A percentile compares a stretch with the other conserved stretches of the same genome.
Conservation (phyloP, 35 echinoderm and acorn worm genomes). For the Lytechinus pictus region DNA sequence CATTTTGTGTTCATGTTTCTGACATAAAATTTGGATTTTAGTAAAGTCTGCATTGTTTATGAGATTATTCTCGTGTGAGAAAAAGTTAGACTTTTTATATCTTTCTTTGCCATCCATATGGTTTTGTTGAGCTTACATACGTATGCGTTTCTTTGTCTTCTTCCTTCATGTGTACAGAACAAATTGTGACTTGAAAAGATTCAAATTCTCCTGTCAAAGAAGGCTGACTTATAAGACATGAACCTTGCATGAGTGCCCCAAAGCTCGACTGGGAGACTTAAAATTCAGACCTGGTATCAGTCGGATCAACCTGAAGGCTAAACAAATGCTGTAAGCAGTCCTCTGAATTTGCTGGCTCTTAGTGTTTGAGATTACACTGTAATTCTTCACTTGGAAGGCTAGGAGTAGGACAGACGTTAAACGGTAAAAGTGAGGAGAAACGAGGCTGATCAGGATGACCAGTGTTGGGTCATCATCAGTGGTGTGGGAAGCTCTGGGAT, state of each 20-base stretch:
- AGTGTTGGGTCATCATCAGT: background rate
- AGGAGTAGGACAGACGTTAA: background rate
- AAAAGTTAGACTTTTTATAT: too few species aligned
- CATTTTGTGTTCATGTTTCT: too few species aligned
- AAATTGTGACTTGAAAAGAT: background rate
- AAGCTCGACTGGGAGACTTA: background rate
- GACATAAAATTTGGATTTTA: too few species aligned
- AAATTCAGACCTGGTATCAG: background rate
- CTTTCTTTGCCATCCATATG: too few species aligned
- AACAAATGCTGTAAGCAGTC: too few species aligned
- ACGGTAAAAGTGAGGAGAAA: background rate
- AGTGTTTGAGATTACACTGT: background rate
- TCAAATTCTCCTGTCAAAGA: background rate
- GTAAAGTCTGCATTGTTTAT: too few species aligned
- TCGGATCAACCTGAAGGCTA: background rate
- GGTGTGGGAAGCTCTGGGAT: constrained; percentile 28
- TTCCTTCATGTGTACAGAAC: background rate
- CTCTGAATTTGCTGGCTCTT: too few species aligned
- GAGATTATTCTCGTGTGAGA: too few species aligned
- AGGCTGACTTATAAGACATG: background rate
- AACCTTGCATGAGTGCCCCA: background rate
- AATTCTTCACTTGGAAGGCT: background rate
- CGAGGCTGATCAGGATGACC: background rate
- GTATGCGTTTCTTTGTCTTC: background rate
- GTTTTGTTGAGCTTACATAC: too few species aligned